Conservation (phyloP, 2,888 invertebrate genomes). For the Alloplasta piceator region DNA sequence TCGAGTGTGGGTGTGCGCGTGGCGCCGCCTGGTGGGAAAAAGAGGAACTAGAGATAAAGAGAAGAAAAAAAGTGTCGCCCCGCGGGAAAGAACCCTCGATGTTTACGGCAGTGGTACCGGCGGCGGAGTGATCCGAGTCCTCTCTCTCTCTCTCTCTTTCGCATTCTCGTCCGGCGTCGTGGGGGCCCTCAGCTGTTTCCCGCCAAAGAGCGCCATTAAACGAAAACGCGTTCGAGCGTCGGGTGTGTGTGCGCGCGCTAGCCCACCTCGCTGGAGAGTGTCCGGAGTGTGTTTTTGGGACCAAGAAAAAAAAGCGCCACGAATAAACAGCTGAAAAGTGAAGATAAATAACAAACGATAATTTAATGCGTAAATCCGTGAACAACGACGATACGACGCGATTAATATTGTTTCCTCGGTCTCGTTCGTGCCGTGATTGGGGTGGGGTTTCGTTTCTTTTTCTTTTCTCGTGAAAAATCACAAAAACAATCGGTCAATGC, state of each 20-base stretch:
- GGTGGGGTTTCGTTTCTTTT: neutral
- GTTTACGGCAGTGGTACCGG: constrained; percentile 67
- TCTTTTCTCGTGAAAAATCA: constrained; percentile 64
- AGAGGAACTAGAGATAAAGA: constrained; percentile 13
- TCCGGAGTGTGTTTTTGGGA: too few species aligned
- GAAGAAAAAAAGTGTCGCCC: constrained; percentile 24
- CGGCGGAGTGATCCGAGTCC: constrained; percentile 74
- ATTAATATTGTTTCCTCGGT: too few species aligned
- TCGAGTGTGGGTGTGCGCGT: constrained; percentile 19
- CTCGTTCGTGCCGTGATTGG: too few species aligned
- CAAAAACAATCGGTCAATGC: constrained; percentile 51
- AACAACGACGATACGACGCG: too few species aligned
- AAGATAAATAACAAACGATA: too few species aligned
- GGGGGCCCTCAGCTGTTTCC: constrained; percentile 88
- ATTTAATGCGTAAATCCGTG: too few species aligned
- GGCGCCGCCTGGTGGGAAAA: constrained; percentile 19
- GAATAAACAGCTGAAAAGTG: neutral
- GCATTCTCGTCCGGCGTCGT: constrained; percentile 72
- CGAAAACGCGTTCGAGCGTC: constrained; percentile 84
- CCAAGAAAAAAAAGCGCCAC: constrained; percentile 71
- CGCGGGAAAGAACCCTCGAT: neutral
- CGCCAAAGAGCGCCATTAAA: constrained; percentile 87
- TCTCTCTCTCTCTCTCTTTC: constrained; percentile 47
- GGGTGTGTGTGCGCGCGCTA: constrained; percentile 80
- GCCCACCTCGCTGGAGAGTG: constrained; percentile 71